Percentiles rank a stretch among this genome's conserved stretches.
phyloP scores from a whole-genome alignment of 1,140 invertebrate species.

The Eumeta japonica region DNA sequence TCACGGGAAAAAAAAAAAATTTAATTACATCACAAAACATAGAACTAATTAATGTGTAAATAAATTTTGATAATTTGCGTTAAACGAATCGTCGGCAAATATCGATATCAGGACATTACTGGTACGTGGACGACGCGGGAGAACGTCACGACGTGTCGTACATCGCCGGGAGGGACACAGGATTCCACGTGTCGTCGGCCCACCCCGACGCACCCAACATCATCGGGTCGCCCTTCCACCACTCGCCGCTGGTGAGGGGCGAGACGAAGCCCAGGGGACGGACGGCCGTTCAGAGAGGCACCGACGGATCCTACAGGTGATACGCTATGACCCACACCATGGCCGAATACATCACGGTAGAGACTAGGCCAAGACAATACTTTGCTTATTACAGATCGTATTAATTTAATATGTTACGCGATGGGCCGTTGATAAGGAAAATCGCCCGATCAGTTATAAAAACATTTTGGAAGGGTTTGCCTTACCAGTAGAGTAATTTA shows the following conservation, averaged over 20 bases:
- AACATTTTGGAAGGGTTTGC: too few species aligned
- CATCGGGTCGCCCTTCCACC: conserved; percentile 59
- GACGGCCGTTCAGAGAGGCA: conserved; percentile 61
- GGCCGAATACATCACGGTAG: neutral
- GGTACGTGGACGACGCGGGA: conserved; percentile 69
- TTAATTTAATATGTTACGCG: too few species aligned
- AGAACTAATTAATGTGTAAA: too few species aligned
- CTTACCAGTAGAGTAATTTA: neutral
- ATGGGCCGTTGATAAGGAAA: too few species aligned
- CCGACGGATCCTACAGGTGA: conserved; percentile 65
- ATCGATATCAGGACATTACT: conserved; percentile 67
- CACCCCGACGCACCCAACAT: conserved; percentile 63
- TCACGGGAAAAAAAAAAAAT: too few species aligned
- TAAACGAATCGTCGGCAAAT: too few species aligned
- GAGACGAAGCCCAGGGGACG: conserved; percentile 58
- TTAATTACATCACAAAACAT: too few species aligned
- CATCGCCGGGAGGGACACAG: conserved; percentile 68
- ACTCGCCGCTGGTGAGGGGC: conserved; percentile 51
- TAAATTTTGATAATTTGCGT: too few species aligned
- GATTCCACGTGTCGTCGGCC: conserved; percentile 69
- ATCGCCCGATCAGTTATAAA: too few species aligned
- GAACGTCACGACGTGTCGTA: conserved; percentile 71
- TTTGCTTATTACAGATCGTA: too few species aligned
- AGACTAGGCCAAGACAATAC: too few species aligned
- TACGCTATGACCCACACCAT: too few species aligned